A percentile compares a stretch with the other conserved stretches of the same genome.
phyloP scores from a whole-genome alignment of 2,888 invertebrate species.

The Smittia sp. region DNA sequence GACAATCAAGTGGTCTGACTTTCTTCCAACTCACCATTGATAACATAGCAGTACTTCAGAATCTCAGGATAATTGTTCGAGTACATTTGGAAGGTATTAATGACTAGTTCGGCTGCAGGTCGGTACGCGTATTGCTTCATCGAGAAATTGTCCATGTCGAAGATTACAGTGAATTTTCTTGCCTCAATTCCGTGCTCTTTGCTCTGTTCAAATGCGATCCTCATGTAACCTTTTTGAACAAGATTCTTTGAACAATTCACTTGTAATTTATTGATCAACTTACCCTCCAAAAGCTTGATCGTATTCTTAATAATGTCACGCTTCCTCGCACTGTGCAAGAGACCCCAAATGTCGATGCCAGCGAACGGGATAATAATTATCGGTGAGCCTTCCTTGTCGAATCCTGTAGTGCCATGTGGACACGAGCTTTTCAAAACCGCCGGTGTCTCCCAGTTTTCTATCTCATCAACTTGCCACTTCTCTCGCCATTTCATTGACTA shows the following conservation, averaged over 20 bases:
- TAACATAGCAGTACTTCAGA: slow-evolving; percentile 77
- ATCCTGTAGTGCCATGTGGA: slow-evolving; percentile 76
- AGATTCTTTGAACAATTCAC: not conserved
- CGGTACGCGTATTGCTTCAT: slow-evolving; percentile 81
- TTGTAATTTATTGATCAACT: not conserved
- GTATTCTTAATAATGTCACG: slow-evolving; percentile 72
- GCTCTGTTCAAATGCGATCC: slow-evolving; percentile 61
- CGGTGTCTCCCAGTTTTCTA: slow-evolving; percentile 68
- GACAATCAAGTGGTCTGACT: slow-evolving; percentile 3
- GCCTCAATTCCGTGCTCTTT: slow-evolving; percentile 62
- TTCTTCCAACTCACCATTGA: slow-evolving; percentile 66
- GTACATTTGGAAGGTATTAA: slow-evolving; percentile 78
- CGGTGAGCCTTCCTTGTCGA: slow-evolving; percentile 80
- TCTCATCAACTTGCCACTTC: slow-evolving; percentile 70
- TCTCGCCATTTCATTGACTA: slow-evolving; percentile 72
- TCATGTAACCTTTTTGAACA: slow-evolving; percentile 55
- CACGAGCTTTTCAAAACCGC: slow-evolving; percentile 68
- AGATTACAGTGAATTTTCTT: slow-evolving; percentile 66
- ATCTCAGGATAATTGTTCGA: slow-evolving; percentile 93
- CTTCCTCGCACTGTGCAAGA: slow-evolving; percentile 69
- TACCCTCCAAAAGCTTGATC: slow-evolving; percentile 62
- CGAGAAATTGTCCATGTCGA: slow-evolving; percentile 77
- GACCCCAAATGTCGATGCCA: slow-evolving; percentile 76
- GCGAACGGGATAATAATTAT: slow-evolving; percentile 77
- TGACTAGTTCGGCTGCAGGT: slow-evolving; percentile 66